Percentiles rank a stretch among this genome's conserved stretches.
Conservation (phyloP, 2,888 invertebrate species). For the Leucophenga maculata region DNA sequence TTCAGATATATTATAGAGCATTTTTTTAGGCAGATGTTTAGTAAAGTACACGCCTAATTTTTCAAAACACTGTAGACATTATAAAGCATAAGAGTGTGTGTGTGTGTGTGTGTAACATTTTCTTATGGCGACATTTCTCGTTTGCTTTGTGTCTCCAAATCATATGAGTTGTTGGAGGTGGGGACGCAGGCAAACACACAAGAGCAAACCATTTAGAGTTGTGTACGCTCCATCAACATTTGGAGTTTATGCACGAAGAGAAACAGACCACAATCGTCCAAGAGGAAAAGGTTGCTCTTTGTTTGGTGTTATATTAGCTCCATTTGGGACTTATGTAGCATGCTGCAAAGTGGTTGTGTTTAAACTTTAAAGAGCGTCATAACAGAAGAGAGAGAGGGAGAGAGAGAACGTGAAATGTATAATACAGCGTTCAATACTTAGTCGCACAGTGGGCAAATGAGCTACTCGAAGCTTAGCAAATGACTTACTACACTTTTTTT, state of each 20-base stretch:
- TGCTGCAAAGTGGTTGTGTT: slow-evolving; percentile 54
- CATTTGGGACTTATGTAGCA: slow-evolving; percentile 60
- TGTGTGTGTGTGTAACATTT: no score
- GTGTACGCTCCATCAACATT: not conserved
- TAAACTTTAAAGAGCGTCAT: no score
- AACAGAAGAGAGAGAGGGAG: not conserved
- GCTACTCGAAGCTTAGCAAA: no score
- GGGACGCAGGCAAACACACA: no score
- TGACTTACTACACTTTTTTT: no score
- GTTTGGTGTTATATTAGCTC: slow-evolving; percentile 31
- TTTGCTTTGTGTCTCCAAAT: no score
- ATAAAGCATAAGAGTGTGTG: not conserved
- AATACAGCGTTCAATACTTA: not conserved
- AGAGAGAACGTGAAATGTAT: slow-evolving; percentile 12
- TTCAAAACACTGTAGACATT: not conserved
- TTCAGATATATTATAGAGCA: no score
- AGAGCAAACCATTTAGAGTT: slow-evolving; percentile 17
- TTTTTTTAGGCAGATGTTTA: no score
- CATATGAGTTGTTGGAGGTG: no score
- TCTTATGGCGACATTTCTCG: no score
- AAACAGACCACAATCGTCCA: no score
- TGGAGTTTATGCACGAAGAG: slow-evolving; percentile 33
- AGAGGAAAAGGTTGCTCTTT: slow-evolving; percentile 33
- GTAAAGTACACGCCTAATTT: no score
- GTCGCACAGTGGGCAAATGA: slow-evolving; percentile 14